Percentiles rank a stretch among this genome's conserved stretches.
Conservation (phyloP, 2,113 vertebrate genomes). For the Dolichotis patagonum region DNA sequence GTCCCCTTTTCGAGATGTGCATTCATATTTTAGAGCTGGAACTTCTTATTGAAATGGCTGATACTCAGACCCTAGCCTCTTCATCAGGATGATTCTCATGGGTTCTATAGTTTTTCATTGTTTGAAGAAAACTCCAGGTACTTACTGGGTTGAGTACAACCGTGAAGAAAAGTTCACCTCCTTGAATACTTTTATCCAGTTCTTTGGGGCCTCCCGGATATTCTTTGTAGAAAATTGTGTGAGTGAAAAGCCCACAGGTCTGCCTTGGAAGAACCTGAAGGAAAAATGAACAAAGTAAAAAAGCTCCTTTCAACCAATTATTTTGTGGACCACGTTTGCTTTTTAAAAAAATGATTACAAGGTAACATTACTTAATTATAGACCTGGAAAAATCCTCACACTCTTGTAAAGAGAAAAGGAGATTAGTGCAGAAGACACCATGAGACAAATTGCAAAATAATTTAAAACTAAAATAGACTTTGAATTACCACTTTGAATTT, state of each 20-base stretch:
- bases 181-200: constrained; percentile 97
- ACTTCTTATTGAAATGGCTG: neutral
- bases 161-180: constrained; percentile 97
- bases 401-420: neutral
- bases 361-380: neutral
- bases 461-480: constrained; percentile 23
- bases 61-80: neutral
- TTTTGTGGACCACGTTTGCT: neutral
- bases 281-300: constrained; percentile 52
- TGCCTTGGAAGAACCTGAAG: constrained; percentile 96
- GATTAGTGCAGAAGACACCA: neutral
- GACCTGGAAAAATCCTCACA: neutral
- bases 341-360: neutral
- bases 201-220: constrained; percentile 97
- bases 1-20: neutral
- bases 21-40: neutral
- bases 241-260: constrained; percentile 98
- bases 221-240: constrained; percentile 99
- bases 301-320: neutral
- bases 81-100: neutral
- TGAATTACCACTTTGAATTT: constrained; percentile 37
- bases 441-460: neutral
- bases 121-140: constrained; percentile 70
- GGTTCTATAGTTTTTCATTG: neutral
- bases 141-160: constrained; percentile 98